Evolutionary conservation across 2,888 invertebrate species (phyloP).

Genomic region (Drosophila lutescens): DNA sequence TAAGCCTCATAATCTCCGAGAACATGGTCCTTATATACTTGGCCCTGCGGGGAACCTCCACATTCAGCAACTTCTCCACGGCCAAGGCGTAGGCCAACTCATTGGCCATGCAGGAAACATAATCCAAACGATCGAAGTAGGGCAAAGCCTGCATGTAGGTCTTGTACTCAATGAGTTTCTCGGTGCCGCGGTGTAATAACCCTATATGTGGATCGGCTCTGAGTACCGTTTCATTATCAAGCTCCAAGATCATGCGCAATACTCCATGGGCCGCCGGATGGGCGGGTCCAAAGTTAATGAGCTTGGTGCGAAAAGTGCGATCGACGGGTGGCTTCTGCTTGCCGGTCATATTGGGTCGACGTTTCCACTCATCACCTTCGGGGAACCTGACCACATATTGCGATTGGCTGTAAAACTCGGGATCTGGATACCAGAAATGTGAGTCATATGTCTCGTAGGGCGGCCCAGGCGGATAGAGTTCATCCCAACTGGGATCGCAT

Average conservation of each 20-base stretch:
- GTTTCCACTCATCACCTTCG: slow-evolving; percentile 82
- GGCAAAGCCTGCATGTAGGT: slow-evolving; percentile 93
- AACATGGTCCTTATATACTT: slow-evolving; percentile 92
- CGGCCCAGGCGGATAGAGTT: slow-evolving; percentile 15
- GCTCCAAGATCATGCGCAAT: slow-evolving; percentile 90
- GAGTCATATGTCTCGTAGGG: slow-evolving; percentile 41
- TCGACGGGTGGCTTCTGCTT: slow-evolving; percentile 85
- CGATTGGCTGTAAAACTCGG: slow-evolving; percentile 86
- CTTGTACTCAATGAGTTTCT: slow-evolving; percentile 95
- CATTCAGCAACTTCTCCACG: slow-evolving; percentile 92
- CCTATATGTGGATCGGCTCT: slow-evolving; percentile 94
- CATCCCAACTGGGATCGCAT: slow-evolving; percentile 36
- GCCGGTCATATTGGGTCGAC: slow-evolving; percentile 76
- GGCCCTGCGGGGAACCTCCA: slow-evolving; percentile 90
- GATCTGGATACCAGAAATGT: slow-evolving; percentile 87
- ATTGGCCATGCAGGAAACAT: slow-evolving; percentile 93
- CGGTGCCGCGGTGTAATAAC: slow-evolving; percentile 93
- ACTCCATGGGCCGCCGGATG: slow-evolving; percentile 97
- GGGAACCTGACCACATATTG: slow-evolving; percentile 87
- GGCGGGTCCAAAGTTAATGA: slow-evolving; percentile 94
- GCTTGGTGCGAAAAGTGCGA: slow-evolving; percentile 87
- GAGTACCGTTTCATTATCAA: slow-evolving; percentile 93
- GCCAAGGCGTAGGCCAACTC: slow-evolving; percentile 92
- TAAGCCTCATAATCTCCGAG: slow-evolving; percentile 90
- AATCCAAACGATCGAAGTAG: slow-evolving; percentile 94